These are phyloP conservation scores for Torymus auratus DNA, from an alignment of 2,888 invertebrate species.

Conservation along the genomic window DNA sequence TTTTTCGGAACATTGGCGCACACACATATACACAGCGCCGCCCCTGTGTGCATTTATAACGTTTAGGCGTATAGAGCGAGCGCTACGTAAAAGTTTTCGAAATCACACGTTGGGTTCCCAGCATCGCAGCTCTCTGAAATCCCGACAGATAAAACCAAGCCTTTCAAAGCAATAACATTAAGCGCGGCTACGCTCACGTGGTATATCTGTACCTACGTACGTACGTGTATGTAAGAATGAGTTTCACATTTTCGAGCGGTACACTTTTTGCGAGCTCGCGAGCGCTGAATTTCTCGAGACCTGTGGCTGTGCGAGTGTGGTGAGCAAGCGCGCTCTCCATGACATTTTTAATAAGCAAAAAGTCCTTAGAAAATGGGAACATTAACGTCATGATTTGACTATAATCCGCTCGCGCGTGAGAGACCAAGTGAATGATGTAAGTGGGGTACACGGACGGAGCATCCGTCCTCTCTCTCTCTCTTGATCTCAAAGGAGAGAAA, in stretches of 20 bases:
- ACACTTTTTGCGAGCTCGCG: constrained; percentile 37
- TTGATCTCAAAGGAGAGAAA: constrained; percentile 11
- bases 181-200: neutral
- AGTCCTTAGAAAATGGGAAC: constrained; percentile 42
- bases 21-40: too few species aligned
- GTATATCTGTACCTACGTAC: neutral
- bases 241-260: constrained; percentile 46
- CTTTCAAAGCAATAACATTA: constrained; percentile 1
- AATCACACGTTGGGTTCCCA: too few species aligned
- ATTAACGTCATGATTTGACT: constrained; percentile 58
- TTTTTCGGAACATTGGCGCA: too few species aligned
- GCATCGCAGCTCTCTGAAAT: too few species aligned
- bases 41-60: too few species aligned
- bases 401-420: constrained; percentile 39
- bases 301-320: neutral
- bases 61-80: too few species aligned
- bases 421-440: constrained; percentile 51
- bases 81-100: too few species aligned
- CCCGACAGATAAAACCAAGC: too few species aligned
- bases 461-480: constrained; percentile 16
- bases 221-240: constrained; percentile 17
- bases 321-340: neutral
- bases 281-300: constrained; percentile 22
- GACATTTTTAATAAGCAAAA: constrained; percentile 56
- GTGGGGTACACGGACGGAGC: constrained; percentile 42